These are phyloP conservation scores for Elgaria multicarinata DNA, from an alignment of 2,113 vertebrate genomes.

Conservation along the genomic window DNA sequence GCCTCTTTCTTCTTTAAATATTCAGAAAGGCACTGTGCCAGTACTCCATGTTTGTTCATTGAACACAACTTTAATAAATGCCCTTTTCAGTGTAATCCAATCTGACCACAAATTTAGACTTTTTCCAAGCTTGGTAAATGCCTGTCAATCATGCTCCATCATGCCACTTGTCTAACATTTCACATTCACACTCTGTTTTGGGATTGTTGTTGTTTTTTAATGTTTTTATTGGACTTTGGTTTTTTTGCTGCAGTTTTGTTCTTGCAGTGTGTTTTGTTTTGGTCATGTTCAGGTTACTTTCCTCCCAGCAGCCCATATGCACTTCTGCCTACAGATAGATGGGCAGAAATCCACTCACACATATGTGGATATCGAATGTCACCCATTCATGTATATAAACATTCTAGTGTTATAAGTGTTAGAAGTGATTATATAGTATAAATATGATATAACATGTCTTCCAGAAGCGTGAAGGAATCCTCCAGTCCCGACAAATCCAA, in stretches of 20 bases:
- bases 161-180: conserved; percentile 17
- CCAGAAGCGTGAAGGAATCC: conserved; percentile 97
- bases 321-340: neutral
- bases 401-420: neutral
- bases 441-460: conserved; percentile 43
- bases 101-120: conserved; percentile 52
- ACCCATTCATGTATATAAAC: neutral
- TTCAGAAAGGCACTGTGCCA: conserved; percentile 65
- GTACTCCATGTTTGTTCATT: conserved; percentile 67
- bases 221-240: neutral
- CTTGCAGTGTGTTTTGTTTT: conserved; percentile 1
- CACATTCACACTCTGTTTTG: conserved; percentile 20
- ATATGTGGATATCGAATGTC: too few relatives aligned
- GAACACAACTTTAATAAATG: conserved; percentile 60
- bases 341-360: too few relatives aligned
- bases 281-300: conserved; percentile 48
- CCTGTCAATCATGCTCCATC: conserved; percentile 35
- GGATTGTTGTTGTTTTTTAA: too few relatives aligned
- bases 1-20: conserved; percentile 56
- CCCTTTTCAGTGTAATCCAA: conserved; percentile 61
- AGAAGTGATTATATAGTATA: neutral
- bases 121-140: conserved; percentile 53
- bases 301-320: conserved; percentile 39
- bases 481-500: conserved; percentile 96
- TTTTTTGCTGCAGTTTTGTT: conserved; percentile 21